A percentile compares a stretch with the other conserved stretches of the same genome.
These are phyloP conservation scores for Sycophaga agraensis DNA, from an alignment of 1,140 invertebrate genomes.

Conservation along the genomic window DNA sequence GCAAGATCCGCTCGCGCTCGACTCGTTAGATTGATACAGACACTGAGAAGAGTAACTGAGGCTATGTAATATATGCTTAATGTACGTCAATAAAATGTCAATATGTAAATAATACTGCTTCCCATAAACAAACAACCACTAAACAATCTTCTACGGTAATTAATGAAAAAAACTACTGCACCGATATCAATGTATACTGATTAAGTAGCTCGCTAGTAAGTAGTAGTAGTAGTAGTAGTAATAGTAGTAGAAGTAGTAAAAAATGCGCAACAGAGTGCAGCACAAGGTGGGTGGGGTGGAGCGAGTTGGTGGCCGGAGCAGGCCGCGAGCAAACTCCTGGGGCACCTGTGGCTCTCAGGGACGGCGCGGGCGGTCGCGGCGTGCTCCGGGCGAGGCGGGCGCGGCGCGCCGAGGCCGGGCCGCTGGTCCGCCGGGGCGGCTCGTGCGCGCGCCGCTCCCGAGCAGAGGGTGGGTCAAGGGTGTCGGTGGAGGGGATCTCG, in stretches of 20 bases:
- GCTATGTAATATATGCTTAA: not conserved
- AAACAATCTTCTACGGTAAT: conserved; percentile 28
- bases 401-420: no score
- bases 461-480: no score
- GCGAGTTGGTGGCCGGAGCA: no score
- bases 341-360: no score
- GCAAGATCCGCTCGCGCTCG: no score
- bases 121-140: conserved; percentile 27
- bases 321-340: not conserved
- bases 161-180: conserved; percentile 22
- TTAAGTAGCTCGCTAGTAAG: no score
- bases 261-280: no score
- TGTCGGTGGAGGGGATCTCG: not conserved
- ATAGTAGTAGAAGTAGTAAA: no score
- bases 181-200: not conserved
- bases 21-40: not conserved
- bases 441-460: not conserved
- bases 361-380: no score
- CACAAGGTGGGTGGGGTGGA: no score
- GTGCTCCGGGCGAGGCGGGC: not conserved
- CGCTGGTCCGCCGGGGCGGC: no score
- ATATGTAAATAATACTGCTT: conserved; percentile 16
- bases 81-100: not conserved
- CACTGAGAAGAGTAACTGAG: not conserved
- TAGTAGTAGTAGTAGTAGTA: no score